A percentile compares a stretch with the other conserved stretches of the same genome.
Evolutionary conservation across 2,113 vertebrate species (phyloP).

Genomic region (Lycaon pictus): DNA sequence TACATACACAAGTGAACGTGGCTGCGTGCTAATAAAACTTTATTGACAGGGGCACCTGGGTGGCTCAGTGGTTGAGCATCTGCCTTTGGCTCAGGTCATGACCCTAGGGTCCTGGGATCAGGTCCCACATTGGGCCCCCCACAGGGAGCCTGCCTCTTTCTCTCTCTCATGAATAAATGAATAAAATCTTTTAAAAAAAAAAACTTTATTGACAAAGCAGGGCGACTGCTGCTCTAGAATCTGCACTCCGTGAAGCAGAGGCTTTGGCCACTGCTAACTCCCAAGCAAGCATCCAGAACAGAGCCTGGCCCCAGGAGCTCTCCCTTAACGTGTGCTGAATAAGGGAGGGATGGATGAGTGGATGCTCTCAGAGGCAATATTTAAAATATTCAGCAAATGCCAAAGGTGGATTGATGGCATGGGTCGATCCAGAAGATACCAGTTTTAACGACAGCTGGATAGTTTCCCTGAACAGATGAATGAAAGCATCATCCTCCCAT

Average conservation of each 20-base stretch:
- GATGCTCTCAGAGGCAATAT: not conserved
- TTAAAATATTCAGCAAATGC: not conserved
- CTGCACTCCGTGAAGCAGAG: not conserved
- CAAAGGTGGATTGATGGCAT: accelerated
- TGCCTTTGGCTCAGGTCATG: too few species aligned
- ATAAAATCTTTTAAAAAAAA: not conserved
- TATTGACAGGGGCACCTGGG: not conserved
- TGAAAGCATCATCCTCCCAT: not conserved
- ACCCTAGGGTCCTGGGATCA: too few species aligned
- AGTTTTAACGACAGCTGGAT: too few species aligned
- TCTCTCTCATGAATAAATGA: too few species aligned
- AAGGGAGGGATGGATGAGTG: not conserved
- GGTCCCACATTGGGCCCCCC: too few species aligned
- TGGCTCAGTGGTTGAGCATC: too few species aligned
- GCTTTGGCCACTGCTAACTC: not conserved
- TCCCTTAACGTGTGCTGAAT: accelerated
- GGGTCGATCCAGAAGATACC: not conserved
- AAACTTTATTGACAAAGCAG: conserved; percentile 18
- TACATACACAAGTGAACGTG: accelerated
- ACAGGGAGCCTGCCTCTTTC: too few species aligned
- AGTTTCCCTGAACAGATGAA: not conserved
- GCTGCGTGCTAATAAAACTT: conserved; percentile 33
- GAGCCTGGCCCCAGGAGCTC: not conserved
- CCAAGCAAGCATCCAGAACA: not conserved
- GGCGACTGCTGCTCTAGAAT: not conserved